A percentile compares a stretch with the other conserved stretches of the same genome.
These are phyloP conservation scores for Aspiorhynchus laticeps DNA, from an alignment of 2,113 vertebrate species.

Conservation along the genomic window DNA sequence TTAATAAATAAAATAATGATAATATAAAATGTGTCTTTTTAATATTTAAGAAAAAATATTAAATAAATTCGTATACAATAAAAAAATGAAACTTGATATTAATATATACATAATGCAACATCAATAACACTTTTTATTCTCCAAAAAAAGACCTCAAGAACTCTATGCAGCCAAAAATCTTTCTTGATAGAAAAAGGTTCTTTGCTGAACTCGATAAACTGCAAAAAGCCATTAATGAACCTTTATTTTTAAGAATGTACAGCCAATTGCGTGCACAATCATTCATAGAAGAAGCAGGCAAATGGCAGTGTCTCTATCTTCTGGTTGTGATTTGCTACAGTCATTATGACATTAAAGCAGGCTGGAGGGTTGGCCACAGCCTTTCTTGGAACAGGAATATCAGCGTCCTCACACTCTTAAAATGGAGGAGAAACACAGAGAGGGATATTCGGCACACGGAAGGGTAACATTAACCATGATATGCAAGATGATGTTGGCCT, in stretches of 20 bases:
- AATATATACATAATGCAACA: too few species aligned
- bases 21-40: too few species aligned
- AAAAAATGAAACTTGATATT: too few species aligned
- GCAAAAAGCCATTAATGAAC: neutral
- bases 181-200: neutral
- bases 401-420: slow-evolving; percentile 59
- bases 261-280: neutral
- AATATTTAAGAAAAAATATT: too few species aligned
- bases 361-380: slow-evolving; percentile 66
- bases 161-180: neutral
- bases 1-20: too few species aligned
- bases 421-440: slow-evolving; percentile 48
- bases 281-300: neutral
- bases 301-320: slow-evolving; percentile 44
- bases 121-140: too few species aligned
- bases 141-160: neutral
- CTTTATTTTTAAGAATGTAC: neutral
- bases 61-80: too few species aligned
- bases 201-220: neutral
- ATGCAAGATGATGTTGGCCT: slow-evolving; percentile 61
- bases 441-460: slow-evolving; percentile 53
- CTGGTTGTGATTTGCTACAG: slow-evolving; percentile 69
- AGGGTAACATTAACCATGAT: slow-evolving; percentile 65
- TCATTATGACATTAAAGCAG: slow-evolving; percentile 65
- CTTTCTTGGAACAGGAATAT: slow-evolving; percentile 65